phyloP scores from a whole-genome alignment of 2,113 vertebrate genomes.

The Tamias sibiricus region DNA sequence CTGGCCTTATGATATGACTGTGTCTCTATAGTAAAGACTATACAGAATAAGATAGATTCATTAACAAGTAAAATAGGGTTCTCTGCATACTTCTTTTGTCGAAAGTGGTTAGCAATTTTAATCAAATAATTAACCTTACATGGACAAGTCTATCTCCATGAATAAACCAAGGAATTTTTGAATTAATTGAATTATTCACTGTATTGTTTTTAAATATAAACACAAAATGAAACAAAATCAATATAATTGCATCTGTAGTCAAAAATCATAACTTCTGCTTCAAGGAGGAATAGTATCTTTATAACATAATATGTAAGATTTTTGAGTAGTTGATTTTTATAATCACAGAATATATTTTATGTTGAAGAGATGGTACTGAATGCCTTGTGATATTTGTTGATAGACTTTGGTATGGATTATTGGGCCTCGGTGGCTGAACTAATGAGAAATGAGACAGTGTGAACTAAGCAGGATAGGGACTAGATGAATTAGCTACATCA shows the following conservation, averaged over 20 bases:
- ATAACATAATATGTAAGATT: neutral
- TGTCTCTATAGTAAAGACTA: accelerated
- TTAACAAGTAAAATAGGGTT: neutral
- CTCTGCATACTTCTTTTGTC: neutral
- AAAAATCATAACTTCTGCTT: neutral
- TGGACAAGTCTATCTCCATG: neutral
- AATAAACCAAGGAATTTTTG: neutral
- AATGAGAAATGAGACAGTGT: neutral
- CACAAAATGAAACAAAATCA: slow-evolving; percentile 11
- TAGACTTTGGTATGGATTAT: neutral
- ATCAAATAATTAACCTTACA: slow-evolving; percentile 16
- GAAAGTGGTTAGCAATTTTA: neutral
- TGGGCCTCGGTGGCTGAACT: neutral
- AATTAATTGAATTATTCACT: neutral
- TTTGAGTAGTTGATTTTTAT: neutral
- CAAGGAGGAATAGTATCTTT: neutral
- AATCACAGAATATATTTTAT: neutral
- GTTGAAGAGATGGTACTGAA: neutral
- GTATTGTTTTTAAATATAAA: neutral
- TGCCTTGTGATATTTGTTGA: neutral
- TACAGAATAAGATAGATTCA: neutral
- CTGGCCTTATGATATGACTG: neutral
- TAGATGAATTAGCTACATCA: neutral
- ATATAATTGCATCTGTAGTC: neutral
- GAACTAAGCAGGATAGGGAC: neutral